Conservation (phyloP, 1,140 invertebrate species). For the Cydia splendana region DNA sequence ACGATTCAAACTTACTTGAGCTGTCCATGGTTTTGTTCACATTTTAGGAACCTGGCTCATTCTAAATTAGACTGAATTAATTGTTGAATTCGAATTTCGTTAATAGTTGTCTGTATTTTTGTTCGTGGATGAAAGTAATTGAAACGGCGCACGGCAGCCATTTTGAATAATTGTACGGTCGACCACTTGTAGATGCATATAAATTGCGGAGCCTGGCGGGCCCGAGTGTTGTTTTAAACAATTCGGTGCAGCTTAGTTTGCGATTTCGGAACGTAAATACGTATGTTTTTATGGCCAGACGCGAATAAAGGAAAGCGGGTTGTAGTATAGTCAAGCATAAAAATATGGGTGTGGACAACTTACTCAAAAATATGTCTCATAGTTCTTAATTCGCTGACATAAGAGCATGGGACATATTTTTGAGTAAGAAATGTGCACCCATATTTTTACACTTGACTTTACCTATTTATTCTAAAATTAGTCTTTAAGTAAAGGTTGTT, state of each 20-base stretch:
- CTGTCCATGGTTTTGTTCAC: neutral
- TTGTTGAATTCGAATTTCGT: neutral
- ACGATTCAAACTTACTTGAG: neutral
- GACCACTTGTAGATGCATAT: slow-evolving; percentile 17
- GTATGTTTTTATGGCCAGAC: neutral
- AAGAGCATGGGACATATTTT: too few relatives aligned
- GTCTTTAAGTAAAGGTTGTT: too few relatives aligned
- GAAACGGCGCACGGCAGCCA: neutral
- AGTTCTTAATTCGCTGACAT: too few relatives aligned
- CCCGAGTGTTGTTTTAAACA: neutral
- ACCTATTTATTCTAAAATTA: neutral
- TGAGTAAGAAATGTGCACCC: too few relatives aligned
- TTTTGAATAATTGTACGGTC: slow-evolving; percentile 10
- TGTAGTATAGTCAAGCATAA: too few relatives aligned
- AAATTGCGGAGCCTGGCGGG: slow-evolving; percentile 5
- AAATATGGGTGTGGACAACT: too few relatives aligned
- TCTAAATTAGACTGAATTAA: neutral
- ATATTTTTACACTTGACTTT: too few relatives aligned
- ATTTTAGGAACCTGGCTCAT: neutral
- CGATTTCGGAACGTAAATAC: neutral
- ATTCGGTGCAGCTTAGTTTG: neutral
- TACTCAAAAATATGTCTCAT: too few relatives aligned
- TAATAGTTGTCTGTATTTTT: neutral
- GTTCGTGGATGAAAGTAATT: neutral
- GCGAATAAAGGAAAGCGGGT: neutral